Evolutionary conservation across 2,113 vertebrate genomes (phyloP).

Genomic region (Emydura subglobosa): DNA sequence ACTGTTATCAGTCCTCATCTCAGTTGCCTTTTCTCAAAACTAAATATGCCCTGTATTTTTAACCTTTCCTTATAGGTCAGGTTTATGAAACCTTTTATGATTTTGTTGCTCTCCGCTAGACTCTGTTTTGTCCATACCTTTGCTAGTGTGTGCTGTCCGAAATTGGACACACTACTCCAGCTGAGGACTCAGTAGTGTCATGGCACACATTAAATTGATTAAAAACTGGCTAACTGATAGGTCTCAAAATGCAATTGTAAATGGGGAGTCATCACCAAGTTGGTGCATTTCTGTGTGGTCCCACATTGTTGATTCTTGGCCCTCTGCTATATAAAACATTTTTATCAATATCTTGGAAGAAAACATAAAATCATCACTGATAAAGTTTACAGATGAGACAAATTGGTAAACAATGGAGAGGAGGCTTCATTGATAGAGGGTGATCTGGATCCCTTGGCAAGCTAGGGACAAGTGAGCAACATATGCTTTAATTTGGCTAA

Average conservation of each 20-base stretch:
- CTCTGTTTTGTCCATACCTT: too few relatives aligned
- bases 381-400: neutral
- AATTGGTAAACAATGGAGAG: neutral
- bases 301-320: neutral
- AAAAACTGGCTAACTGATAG: neutral
- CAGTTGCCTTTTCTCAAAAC: neutral
- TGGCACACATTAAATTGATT: neutral
- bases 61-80: too few relatives aligned
- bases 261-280: neutral
- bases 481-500: neutral
- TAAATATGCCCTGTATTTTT: neutral
- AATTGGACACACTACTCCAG: neutral
- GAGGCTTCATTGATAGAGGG: neutral
- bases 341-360: too few relatives aligned
- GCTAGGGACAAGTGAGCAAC: neutral
- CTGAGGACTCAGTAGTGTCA: neutral
- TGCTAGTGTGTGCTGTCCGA: neutral
- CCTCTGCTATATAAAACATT: neutral
- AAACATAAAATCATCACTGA: too few relatives aligned
- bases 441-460: neutral
- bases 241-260: too few relatives aligned
- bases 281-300: neutral
- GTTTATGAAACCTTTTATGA: neutral
- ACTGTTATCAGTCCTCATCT: neutral
- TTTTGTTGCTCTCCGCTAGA: neutral